Evolutionary conservation across 2,113 vertebrate genomes (phyloP), one percentile per base, ranked within the genome.

Genomic region (Onychorhynchus coronatus): DNA sequence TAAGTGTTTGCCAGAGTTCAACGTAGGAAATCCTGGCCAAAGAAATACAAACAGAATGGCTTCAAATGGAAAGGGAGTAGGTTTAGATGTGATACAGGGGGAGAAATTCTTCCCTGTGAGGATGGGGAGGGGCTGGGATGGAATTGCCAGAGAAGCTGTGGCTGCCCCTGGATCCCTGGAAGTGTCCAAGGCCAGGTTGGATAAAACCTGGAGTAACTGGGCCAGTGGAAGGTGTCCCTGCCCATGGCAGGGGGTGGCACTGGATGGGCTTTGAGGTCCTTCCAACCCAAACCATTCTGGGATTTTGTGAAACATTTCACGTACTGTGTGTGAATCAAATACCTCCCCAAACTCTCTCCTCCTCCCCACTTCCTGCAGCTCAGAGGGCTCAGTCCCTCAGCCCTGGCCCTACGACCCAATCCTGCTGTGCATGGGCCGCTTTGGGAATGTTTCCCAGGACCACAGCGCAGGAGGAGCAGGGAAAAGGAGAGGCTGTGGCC

Each of bases 221-320:
- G 33, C 37, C 0, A 11, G 66, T 21, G 42, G 31, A 0, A 77
- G 18, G 42, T 30, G 80, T 58, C 55, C 49, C 37, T 78, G 50
- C 19, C 44, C 11, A 6, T 4, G 56, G 72, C 72, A 21, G 22
- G 24, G 18, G 37, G 9, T 30, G 44, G 30, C 1, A 50, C 19
- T 52, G 44, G 9, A 0, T 13, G 52, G 7, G 1, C 1, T 53
- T 9, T 35, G 8, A 41, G 24, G 8, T 35, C n/a, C 8, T 74
- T 73, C 46, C n/a, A 47, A 42, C 12, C n/a, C 67, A 53, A 80
- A 80, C 3, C 33, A 16, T 7, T 4, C 17, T 47, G 14, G 50
- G 27, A 39, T 31, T 73, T 44, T 39, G 4, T 41, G 30, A 41
- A 66, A 24, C 31, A 37, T 56, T 79, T 42, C 44, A 15, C 6